Conservation (phyloP, 1,140 invertebrate species). For the Drosophila erecta region DNA sequence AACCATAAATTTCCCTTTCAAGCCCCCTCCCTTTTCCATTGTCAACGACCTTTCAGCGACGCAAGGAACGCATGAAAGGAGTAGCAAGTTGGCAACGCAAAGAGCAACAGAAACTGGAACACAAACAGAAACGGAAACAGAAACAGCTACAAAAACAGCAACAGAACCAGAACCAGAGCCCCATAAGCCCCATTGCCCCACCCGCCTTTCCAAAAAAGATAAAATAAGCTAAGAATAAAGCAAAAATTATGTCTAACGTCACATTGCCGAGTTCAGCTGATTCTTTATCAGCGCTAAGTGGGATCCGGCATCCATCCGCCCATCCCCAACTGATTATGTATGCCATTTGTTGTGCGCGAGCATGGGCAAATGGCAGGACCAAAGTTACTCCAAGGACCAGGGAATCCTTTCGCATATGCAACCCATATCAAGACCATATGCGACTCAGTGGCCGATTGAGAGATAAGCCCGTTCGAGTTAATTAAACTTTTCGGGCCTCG, state of each 20-base stretch:
- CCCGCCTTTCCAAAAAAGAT: constrained; percentile 9
- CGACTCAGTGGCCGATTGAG: constrained; percentile 9
- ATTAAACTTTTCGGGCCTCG: not conserved
- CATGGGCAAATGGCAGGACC: constrained; percentile 4
- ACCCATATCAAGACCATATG: constrained; percentile 25
- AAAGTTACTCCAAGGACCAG: constrained; percentile 13
- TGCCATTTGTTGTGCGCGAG: constrained; percentile 38
- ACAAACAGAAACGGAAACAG: constrained; percentile 25
- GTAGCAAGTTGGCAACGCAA: not conserved
- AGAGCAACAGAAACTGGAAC: constrained; percentile 41
- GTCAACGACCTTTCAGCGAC: constrained; percentile 74
- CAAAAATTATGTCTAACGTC: constrained; percentile 72
- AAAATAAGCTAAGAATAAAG: constrained; percentile 36
- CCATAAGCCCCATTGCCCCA: not conserved
- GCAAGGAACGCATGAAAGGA: constrained; percentile 6
- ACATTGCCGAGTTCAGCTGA: constrained; percentile 60
- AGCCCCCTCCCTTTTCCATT: constrained; percentile 37
- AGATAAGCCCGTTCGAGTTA: not conserved
- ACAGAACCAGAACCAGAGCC: no score
- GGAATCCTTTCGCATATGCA: constrained; percentile 2
- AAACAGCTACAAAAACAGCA: no score
- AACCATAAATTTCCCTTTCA: constrained; percentile 70
- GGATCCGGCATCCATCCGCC: constrained; percentile 49
- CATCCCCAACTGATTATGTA: constrained; percentile 32
- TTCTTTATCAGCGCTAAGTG: constrained; percentile 70